A percentile compares a stretch with the other conserved stretches of the same genome.
phyloP scores from a whole-genome alignment of 2,113 vertebrate species.

The Amphilophus citrinellus region DNA sequence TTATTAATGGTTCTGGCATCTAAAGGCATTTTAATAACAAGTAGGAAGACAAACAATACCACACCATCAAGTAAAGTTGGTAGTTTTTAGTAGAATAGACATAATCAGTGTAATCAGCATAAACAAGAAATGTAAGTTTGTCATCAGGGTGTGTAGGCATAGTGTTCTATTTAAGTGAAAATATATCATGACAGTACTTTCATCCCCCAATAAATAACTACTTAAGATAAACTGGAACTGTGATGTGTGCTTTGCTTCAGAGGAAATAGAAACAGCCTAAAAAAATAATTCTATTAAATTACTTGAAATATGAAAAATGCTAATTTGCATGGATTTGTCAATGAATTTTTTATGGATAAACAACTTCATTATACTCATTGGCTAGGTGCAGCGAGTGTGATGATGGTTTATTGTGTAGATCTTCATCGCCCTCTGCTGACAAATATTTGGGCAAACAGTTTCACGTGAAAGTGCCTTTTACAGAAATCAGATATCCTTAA shows the following conservation, averaged over 20 bases:
- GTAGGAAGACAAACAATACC: neutral
- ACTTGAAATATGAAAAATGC: neutral
- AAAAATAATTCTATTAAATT: neutral
- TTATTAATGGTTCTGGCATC: neutral
- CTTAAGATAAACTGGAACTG: neutral
- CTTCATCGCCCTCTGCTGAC: slow-evolving; percentile 57
- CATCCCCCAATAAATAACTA: neutral
- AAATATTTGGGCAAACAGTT: neutral
- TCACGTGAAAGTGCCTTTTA: neutral
- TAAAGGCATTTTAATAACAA: neutral
- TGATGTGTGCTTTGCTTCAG: neutral
- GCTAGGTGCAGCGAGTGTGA: neutral
- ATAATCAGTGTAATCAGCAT: neutral
- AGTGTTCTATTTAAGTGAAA: neutral
- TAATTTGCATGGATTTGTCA: slow-evolving; percentile 5
- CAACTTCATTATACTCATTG: neutral
- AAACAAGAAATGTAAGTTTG: neutral
- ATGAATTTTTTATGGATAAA: neutral
- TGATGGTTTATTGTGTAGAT: neutral
- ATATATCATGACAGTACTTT: no score
- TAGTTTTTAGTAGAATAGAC: no score
- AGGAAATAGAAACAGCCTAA: neutral
- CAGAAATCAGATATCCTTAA: neutral
- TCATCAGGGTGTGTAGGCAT: neutral
- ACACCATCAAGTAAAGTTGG: neutral